A percentile compares a stretch with the other conserved stretches of the same genome.
These are phyloP conservation scores for Gymnarchus niloticus DNA, from an alignment of 2,113 vertebrate genomes.

Conservation along the genomic window DNA sequence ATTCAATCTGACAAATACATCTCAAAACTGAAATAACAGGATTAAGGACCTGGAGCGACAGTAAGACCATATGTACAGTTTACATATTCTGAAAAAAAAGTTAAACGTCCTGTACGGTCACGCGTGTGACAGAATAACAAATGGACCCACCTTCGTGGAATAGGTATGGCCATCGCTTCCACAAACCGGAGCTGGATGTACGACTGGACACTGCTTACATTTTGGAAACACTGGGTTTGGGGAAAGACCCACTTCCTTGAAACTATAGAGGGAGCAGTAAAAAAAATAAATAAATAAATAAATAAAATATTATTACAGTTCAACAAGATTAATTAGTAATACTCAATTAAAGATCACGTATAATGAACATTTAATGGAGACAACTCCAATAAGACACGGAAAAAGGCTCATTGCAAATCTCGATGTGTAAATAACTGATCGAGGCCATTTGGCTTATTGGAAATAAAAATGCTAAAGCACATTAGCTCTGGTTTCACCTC, in stretches of 20 bases:
- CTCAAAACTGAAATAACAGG: background rate
- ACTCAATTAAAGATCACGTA: background rate
- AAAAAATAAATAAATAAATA: background rate
- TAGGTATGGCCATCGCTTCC: conserved; percentile 89
- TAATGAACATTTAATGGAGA: background rate
- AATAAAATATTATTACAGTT: background rate
- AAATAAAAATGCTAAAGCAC: background rate
- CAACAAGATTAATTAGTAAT: background rate
- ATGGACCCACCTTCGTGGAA: conserved; percentile 72
- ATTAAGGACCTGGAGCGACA: background rate
- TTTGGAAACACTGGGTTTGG: conserved; percentile 71
- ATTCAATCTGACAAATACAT: background rate
- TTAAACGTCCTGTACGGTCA: background rate
- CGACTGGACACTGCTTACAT: conserved; percentile 83
- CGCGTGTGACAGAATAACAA: background rate
- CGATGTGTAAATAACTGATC: background rate
- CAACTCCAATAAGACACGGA: background rate
- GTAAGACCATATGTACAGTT: background rate
- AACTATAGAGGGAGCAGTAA: conserved; percentile 53
- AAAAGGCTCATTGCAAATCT: background rate
- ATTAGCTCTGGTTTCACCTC: background rate
- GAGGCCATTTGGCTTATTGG: background rate
- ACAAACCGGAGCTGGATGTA: conserved; percentile 79
- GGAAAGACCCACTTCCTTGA: conserved; percentile 75
- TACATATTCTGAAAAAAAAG: background rate